Evolutionary conservation across 2,888 invertebrate genomes (phyloP).

Genomic region (Acanthopleura granulata): DNA sequence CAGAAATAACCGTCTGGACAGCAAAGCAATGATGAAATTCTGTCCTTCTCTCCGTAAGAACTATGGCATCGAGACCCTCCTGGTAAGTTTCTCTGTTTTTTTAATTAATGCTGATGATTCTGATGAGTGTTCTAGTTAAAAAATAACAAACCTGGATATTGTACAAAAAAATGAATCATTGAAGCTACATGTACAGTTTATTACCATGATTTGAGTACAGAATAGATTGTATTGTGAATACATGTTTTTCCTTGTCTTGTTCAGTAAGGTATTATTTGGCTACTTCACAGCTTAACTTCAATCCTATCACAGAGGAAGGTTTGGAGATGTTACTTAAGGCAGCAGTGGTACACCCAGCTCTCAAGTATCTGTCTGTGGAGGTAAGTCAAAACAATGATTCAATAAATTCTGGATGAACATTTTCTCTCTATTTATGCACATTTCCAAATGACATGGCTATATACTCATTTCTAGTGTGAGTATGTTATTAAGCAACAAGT

Average conservation of each 20-base stretch:
- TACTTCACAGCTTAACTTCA: constrained; percentile 56
- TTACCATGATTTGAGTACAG: too few relatives aligned
- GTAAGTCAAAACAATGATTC: too few relatives aligned
- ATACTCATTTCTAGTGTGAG: neutral
- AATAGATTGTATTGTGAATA: too few relatives aligned
- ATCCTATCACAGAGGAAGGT: constrained; percentile 60
- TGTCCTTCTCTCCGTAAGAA: constrained; percentile 55
- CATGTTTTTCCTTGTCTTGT: too few relatives aligned
- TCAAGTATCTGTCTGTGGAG: constrained; percentile 58
- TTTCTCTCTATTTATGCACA: neutral
- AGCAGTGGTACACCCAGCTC: constrained; percentile 41
- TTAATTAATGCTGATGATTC: neutral
- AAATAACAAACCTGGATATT: too few relatives aligned
- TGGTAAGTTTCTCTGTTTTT: constrained; percentile 48
- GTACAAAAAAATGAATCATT: too few relatives aligned
- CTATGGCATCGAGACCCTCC: constrained; percentile 55
- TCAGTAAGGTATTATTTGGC: neutral
- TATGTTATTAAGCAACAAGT: too few relatives aligned
- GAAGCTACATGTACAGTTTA: too few relatives aligned
- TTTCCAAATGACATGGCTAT: neutral
- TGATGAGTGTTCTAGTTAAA: neutral
- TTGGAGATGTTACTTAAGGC: constrained; percentile 56
- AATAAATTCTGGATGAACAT: constrained; percentile 17
- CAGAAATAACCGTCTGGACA: constrained; percentile 62
- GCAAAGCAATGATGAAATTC: constrained; percentile 49